Evolutionary conservation across 1,140 invertebrate species (phyloP), one percentile per base, ranked within the genome.

Genomic region (Cataglyphis hispanica): DNA sequence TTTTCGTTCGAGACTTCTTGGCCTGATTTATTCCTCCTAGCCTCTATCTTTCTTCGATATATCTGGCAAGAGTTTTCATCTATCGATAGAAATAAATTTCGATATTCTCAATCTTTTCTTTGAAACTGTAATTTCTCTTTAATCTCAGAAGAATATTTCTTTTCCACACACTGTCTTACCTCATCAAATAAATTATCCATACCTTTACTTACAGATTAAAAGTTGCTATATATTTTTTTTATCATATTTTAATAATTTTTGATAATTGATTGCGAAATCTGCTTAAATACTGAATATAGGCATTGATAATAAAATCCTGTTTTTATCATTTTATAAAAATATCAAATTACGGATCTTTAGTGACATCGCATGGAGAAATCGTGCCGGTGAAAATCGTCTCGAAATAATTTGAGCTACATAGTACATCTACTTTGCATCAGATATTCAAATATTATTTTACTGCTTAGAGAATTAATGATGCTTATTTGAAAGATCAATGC

Each of bases 1-100:
- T 85, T 56, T 63, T 63, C 86, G 63, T 56, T 80, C 37, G 37
- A 81, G 58, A 13, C 72, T 84, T 53, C 43, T 84, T 85, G 63
- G 63, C 84, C 50, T 85, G 60, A 46, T 40, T 85, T n/a, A 37
- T 78, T 46, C 22, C 25, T 77, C 34, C 31, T 19, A 27, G 50
- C 6, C 53, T 16, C 63, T 13, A 34, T 34, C 13, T 56, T 50
- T 77, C 31, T 58, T 78, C 43, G 25, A 40, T 72, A 83, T 31
- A 74, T 74, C 67, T 46, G 27, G 53, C 67, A 60, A 58, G 40
- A 31, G 19, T 80, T 78, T 81, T 5, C 31, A 56, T 64, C 22
- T 40, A 37, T 34, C 16, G 22, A 85, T 25, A 43, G 19, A 19
- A 74, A 83, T 83, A 74, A 50, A n/a, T 27, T 19, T 53, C 43